phyloP scores from a whole-genome alignment of 92 coral and sea anemone genomes.

The Micromussa lordhowensis region DNA sequence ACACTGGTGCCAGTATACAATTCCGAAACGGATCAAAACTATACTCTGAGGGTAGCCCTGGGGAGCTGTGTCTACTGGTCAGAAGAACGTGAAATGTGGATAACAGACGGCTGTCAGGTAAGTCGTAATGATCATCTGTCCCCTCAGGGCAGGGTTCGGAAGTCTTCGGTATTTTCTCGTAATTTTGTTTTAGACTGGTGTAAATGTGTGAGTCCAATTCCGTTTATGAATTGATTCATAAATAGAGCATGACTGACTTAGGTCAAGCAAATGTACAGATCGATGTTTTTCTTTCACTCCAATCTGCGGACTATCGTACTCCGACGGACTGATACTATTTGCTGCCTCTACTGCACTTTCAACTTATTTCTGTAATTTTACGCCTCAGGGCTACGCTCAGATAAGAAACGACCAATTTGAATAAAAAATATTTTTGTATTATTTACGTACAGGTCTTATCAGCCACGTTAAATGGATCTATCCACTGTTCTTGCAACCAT shows the following conservation, averaged over 20 bases:
- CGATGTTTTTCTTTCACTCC: no score
- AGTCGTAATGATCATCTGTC: no score
- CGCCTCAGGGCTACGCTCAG: no score
- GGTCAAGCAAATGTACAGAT: no score
- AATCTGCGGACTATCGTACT: no score
- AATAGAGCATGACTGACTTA: no score
- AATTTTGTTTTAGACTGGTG: neutral
- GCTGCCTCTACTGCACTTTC: no score
- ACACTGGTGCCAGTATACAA: constrained; percentile 72
- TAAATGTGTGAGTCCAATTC: no score
- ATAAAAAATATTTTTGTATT: neutral
- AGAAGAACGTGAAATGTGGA: constrained; percentile 68
- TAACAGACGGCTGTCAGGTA: constrained; percentile 77
- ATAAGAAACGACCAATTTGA: no score
- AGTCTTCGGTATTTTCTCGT: neutral
- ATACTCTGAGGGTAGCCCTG: constrained; percentile 62
- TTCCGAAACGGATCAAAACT: constrained; percentile 60
- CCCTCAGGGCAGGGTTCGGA: neutral
- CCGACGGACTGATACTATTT: no score
- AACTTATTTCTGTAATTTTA: no score
- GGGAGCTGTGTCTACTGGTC: constrained; percentile 86
- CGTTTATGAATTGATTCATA: no score
- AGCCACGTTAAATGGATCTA: constrained; percentile 23
- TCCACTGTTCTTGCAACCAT: constrained; percentile 49
- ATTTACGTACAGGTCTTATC: constrained; percentile 28